These are phyloP conservation scores for Aleiodes testaceus DNA, from an alignment of 2,888 invertebrate genomes.

Conservation along the genomic window DNA sequence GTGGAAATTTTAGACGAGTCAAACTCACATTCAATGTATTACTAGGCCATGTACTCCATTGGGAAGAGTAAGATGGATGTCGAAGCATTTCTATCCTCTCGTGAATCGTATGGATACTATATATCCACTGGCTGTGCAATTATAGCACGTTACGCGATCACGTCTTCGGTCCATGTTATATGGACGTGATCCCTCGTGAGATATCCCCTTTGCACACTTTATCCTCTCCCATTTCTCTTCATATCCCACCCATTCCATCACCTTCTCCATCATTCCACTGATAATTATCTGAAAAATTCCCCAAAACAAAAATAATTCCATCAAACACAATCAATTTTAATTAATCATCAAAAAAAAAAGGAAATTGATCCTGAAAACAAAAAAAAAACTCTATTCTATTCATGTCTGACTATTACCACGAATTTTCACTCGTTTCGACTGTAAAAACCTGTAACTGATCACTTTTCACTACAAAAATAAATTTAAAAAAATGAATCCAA, in stretches of 20 bases:
- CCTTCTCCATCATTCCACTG: neutral
- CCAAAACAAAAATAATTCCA: neutral
- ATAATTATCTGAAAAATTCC: neutral
- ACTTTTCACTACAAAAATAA: no score
- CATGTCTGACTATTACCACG: no score
- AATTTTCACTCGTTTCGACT: no score
- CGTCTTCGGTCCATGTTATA: conserved; percentile 24
- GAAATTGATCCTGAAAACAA: no score
- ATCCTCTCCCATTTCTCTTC: neutral
- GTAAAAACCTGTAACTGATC: no score
- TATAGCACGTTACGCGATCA: conserved; percentile 23
- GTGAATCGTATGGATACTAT: conserved; percentile 33
- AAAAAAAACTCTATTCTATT: no score
- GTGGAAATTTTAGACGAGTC: neutral
- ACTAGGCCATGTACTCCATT: conserved; percentile 34
- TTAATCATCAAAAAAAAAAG: no score
- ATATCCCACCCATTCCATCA: conserved; percentile 16
- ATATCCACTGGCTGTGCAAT: conserved; percentile 33
- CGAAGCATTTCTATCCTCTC: conserved; percentile 36
- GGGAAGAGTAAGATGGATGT: conserved; percentile 36
- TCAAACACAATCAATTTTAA: no score
- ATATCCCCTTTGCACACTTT: conserved; percentile 7
- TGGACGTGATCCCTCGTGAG: conserved; percentile 23
- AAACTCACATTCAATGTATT: neutral
- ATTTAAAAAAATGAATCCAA: no score